Evolutionary conservation across 1,140 invertebrate genomes (phyloP), one percentile per base, ranked within the genome.

Genomic region (Trichomalopsis sarcophagae): DNA sequence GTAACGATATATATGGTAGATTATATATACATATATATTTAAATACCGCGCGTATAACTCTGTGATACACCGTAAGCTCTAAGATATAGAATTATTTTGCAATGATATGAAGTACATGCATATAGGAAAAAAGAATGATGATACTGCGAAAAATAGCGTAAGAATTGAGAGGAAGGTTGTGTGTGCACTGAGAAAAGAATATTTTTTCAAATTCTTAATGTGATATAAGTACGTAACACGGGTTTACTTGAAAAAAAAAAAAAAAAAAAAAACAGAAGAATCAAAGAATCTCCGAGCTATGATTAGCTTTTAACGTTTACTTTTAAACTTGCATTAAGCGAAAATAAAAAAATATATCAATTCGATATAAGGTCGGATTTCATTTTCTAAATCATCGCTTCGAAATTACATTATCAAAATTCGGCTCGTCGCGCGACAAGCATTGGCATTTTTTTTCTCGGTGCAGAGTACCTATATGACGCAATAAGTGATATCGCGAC

Each of bases 1-100:
- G 66, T 84, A 69, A 84, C 36, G 23, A 79, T 82, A 79, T 73
- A 78, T 36, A 33, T 21, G n/a, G n/a, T n/a, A n/a, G n/a, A n/a
- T n/a, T 27, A 27, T 27, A 27, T 27, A 27, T 27, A 27, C 33
- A 87, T 77, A 79, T 74, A 78, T 71, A 71, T 50, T 74, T 17
- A 68, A 88, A 91, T 92, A 92, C 90, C 90, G 91, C 89, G 90
- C 91, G 90, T 92, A 84, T 84, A 91, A 91, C 89, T 92, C 92
- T 92, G 92, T 93, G 92, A 93, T 93, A 93, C 27, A 27, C 88
- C 88, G 89, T 92, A 92, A 89, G 90, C 88, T 91, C 90, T 92
- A 92, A 92, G 91, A 87, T 92, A 92, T 92, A 92, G 89, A 93
- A 90, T 89, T 92, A 92, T 91, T 91, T 91, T 90, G 88, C 91